Conservation (phyloP, 2,888 invertebrate species). For the Nephrotoma appendiculata region DNA sequence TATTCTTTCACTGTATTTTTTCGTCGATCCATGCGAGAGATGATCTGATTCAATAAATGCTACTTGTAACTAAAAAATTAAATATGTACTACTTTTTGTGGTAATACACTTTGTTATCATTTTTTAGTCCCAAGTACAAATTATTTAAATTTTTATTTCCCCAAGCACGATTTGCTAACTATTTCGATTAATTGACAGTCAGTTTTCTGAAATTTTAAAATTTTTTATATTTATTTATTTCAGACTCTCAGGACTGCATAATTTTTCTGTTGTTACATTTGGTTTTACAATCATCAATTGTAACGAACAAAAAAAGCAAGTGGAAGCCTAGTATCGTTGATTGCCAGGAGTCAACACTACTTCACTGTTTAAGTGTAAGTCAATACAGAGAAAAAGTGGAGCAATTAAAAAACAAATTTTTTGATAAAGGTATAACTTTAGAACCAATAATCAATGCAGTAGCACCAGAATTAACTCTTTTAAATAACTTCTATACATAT, state of each 20-base stretch:
- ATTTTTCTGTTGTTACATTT: constrained; percentile 5
- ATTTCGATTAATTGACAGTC: no score
- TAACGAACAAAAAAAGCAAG: not conserved
- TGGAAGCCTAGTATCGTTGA: not conserved
- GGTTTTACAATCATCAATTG: constrained; percentile 6
- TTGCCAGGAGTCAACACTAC: not conserved
- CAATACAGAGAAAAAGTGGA: constrained; percentile 7
- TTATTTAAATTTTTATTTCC: no score
- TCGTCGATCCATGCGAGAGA: no score
- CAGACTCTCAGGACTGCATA: constrained; percentile 8
- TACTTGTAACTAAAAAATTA: no score
- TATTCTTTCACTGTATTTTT: no score
- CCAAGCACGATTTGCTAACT: no score
- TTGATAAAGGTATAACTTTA: constrained; percentile 4
- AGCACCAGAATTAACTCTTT: not conserved
- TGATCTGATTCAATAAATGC: no score
- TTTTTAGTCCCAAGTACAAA: no score
- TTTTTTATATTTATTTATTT: not conserved
- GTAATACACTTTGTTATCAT: no score
- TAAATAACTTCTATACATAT: not conserved
- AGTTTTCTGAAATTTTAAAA: not conserved
- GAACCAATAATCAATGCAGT: constrained; percentile 4
- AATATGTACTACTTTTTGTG: no score
- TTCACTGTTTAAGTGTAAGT: not conserved
- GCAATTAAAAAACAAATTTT: constrained; percentile 1